Percentiles rank a stretch among this genome's conserved stretches.
phyloP scores from a whole-genome alignment of 2,797 vertebrate species.

The Pteropus rufus region DNA sequence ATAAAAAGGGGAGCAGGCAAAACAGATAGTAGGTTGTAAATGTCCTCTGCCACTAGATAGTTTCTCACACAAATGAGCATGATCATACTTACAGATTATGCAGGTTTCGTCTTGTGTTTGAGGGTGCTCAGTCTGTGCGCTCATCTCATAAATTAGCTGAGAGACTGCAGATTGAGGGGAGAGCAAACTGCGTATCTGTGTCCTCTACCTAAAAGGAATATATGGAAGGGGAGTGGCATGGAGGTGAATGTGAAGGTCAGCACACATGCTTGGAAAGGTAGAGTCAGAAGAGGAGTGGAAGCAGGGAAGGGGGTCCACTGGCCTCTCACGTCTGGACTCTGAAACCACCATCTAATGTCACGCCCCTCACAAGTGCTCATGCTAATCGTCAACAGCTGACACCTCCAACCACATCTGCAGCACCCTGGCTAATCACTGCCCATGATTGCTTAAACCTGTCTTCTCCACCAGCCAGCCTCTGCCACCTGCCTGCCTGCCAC shows the following conservation, averaged over 20 bases:
- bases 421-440: slow-evolving; percentile 23
- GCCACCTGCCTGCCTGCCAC: slow-evolving; percentile 69
- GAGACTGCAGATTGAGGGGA: not conserved
- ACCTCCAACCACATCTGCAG: slow-evolving; percentile 61
- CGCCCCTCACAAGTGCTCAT: not conserved
- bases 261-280: not conserved
- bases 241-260: not conserved
- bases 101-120: not conserved
- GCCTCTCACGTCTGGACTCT: slow-evolving; percentile 50
- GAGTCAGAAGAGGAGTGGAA: not conserved
- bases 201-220: not conserved
- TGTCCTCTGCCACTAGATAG: not conserved
- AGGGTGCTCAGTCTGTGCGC: not conserved
- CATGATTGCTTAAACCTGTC: slow-evolving; percentile 48
- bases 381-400: slow-evolving; percentile 56
- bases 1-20: not conserved
- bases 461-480: not conserved
- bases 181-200: not conserved
- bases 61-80: not conserved
- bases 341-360: slow-evolving; percentile 52
- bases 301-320: not conserved
- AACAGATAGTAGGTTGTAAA: not conserved
- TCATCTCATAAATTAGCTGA: not conserved
- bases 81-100: fast-evolving
- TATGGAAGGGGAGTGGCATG: fast-evolving